Evolutionary conservation across 2,113 vertebrate genomes (phyloP), one percentile per base, ranked within the genome.

Genomic region (Sinosuthora webbiana): DNA sequence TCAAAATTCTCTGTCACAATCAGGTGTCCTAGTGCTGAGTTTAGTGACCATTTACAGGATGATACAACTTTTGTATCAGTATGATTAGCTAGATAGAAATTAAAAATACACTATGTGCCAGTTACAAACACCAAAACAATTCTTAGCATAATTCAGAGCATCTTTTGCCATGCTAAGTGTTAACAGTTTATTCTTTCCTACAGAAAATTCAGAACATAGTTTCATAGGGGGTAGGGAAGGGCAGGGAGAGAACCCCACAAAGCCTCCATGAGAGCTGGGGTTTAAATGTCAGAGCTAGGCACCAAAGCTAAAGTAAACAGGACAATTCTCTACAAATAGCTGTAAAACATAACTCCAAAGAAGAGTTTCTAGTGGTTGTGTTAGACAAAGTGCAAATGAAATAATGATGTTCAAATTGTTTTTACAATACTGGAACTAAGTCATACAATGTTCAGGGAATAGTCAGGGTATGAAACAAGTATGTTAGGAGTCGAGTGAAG

Each of bases 61-160:
- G 49, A 69, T 57, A 39, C 10, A 81, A 63, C 65, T 44, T 86
- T 22, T 56, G 4, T 42, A 50, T 27, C 53, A 37, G 27, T 81
- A 86, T 37, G 31, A 87, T 62, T 53, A 23, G 89, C 35, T 60
- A 93, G 49, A 93, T 10, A 24, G 85, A 93, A 96, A 95, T 93
- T 83, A 77, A 94, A 96, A 89, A 65, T 74, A 71, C n/a, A n/a
- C 62, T 82, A 42, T 3, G 0, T 84, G 62, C 67, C 41, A 89
- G 63, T 74, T 81, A 71, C 47, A 74, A 77, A 53, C 57, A 84
- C 6, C 28, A 52, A 78, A 83, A 37, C 31, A 73, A 20, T 71
- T 91, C 85, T 92, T 73, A 60, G 39, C 50, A n/a, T 83, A 92
- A 85, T 50, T 50, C 49, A 83, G 74, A 83, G 41, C 25, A 63